Base-by-base conservation (phyloP, 1,140 invertebrate genomes). In the Rhyzopertha dominica region DNA sequence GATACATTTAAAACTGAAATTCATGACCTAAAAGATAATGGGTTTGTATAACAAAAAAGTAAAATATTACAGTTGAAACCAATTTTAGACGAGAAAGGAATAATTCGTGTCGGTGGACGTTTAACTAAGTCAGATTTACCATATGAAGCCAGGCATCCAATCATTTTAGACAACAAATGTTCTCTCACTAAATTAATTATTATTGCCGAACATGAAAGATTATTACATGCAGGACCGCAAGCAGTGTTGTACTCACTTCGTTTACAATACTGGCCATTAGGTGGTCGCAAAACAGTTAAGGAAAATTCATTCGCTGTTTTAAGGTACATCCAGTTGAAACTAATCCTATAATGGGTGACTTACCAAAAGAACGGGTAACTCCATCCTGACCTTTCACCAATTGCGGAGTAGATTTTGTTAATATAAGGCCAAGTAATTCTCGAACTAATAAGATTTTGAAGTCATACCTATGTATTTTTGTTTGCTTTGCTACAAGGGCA, bases 391-490 rank as follows among this genome's bases (percentile, higher is more conserved):
- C 57, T 1, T 65, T 65, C 31, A n/a, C 17, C 5, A 9, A 47
- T n/a, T 38, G 20, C 19, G 63, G 63, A 10, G 34, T 60, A 1
- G 62, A 66, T 42, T 61, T 47, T 37, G 49, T 45, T 3, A 61
- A 61, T 3, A 59, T 57, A 9, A 49, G 54, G n/a, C 29, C 20
- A 43, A 20, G 47, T n/a, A 31, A 42, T 47, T 8, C 56, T 51
- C 34, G 10, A 14, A 53, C 38, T 2, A 25, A 30, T 3, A 49
- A 39, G 5, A 36, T 25, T 3, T 50, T 40, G 17, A 68, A 68
- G 36, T 30, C 48, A 2, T 68, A 58, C 24, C 53, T 61, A 1
- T 62, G 53, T 1, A 9, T 74, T 5, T 69, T 69, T 24, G 60
- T 62, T 0, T 68, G 66, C 23, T 30, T 50, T 20, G 61, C 43